Evolutionary conservation across 2,888 invertebrate species (phyloP).

Genomic region (Acleris sparsana): DNA sequence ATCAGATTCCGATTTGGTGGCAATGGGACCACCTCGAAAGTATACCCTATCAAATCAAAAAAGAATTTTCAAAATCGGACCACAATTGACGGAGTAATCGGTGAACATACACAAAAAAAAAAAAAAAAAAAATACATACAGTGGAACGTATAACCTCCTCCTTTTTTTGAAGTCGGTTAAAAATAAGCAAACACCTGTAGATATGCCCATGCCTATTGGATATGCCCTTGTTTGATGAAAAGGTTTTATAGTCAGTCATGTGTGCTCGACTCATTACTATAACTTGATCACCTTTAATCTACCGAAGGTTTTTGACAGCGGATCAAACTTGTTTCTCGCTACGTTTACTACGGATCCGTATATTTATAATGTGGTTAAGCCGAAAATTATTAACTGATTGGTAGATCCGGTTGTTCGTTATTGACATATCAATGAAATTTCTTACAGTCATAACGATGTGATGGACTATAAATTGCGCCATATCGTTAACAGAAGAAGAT

Average conservation of each 20-base stretch:
- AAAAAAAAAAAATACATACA: no score
- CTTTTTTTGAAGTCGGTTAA: no score
- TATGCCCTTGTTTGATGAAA: neutral
- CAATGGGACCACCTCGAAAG: no score
- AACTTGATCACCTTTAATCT: conserved; percentile 37
- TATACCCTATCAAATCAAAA: no score
- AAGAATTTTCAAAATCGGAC: no score
- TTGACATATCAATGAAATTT: conserved; percentile 21
- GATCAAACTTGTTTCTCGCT: conserved; percentile 31
- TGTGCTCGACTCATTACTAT: conserved; percentile 13
- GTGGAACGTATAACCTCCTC: no score
- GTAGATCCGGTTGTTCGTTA: conserved; percentile 46
- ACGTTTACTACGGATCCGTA: conserved; percentile 25
- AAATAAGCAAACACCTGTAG: no score
- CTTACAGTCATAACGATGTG: neutral
- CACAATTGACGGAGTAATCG: no score
- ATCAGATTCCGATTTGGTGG: no score
- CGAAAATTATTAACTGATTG: conserved; percentile 40
- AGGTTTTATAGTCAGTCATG: conserved; percentile 6
- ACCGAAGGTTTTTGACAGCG: conserved; percentile 33
- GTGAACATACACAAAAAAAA: no score
- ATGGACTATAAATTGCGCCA: neutral
- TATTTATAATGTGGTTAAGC: conserved; percentile 22
- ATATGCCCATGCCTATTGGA: no score
- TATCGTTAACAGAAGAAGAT: neutral